Evolutionary conservation across 2,888 invertebrate genomes (phyloP).

Genomic region (Ornithoptera alexandrae): DNA sequence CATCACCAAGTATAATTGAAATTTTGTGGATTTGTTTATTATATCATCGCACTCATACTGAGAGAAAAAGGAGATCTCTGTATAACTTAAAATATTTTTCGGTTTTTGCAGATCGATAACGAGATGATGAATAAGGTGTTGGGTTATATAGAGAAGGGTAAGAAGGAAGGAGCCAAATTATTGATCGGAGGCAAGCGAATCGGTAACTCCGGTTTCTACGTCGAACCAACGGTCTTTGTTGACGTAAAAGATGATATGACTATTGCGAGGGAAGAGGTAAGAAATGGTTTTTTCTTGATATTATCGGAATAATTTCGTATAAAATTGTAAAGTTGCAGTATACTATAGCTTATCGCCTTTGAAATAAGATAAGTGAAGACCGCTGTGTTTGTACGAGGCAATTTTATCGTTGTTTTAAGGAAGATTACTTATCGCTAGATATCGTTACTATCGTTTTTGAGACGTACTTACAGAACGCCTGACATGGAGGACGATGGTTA

Average conservation of each 20-base stretch:
- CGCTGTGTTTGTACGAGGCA: neutral
- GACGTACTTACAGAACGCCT: neutral
- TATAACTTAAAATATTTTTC: neutral
- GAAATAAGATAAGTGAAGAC: neutral
- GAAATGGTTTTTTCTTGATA: neutral
- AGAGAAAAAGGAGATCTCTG: too few species aligned
- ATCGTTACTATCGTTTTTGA: neutral
- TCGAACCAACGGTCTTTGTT: constrained; percentile 88
- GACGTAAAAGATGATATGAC: constrained; percentile 87
- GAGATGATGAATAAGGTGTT: constrained; percentile 87
- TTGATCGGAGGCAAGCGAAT: constrained; percentile 84
- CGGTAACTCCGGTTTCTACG: constrained; percentile 85
- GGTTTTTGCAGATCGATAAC: constrained; percentile 80
- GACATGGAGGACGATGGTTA: too few species aligned
- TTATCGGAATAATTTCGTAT: neutral
- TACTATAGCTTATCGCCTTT: neutral
- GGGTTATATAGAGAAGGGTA: constrained; percentile 86
- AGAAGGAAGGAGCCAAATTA: constrained; percentile 88
- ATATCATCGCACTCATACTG: too few species aligned
- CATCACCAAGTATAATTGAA: too few species aligned
- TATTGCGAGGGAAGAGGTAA: constrained; percentile 88
- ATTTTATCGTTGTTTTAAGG: neutral
- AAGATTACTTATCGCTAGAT: neutral
- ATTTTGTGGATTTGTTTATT: too few species aligned
- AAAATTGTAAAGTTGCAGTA: neutral